Evolutionary conservation across 92 coral and sea anemone genomes (phyloP).

Genomic region (Paragorgia papillata): DNA sequence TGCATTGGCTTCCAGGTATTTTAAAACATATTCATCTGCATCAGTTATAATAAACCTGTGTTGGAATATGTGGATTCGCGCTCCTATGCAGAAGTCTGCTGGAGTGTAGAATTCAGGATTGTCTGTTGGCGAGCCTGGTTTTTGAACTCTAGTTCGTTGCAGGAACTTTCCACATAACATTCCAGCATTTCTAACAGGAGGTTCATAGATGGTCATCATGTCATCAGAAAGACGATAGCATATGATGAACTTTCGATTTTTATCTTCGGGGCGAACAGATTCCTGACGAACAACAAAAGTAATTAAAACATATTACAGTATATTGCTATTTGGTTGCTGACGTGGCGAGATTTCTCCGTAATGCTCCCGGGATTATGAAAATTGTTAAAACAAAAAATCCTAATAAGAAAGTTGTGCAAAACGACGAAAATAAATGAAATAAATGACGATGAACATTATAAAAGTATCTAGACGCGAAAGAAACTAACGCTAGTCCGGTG

Average conservation of each 20-base stretch:
- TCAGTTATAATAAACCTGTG: conserved; percentile 88
- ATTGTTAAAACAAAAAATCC: too few species aligned
- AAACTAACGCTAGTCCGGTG: too few species aligned
- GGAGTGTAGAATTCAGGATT: conserved; percentile 97
- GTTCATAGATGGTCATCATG: conserved; percentile 97
- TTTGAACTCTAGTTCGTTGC: conserved; percentile 90
- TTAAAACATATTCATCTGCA: conserved; percentile 94
- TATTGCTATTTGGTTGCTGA: too few species aligned
- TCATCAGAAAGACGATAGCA: conserved; percentile 93
- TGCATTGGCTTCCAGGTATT: conserved; percentile 93
- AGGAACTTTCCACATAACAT: conserved; percentile 97
- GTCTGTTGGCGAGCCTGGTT: conserved; percentile 94
- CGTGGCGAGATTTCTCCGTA: too few species aligned
- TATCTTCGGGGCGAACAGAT: conserved; percentile 93
- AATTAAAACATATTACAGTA: too few species aligned
- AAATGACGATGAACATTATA: too few species aligned
- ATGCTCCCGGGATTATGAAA: too few species aligned
- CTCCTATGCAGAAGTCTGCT: conserved; percentile 92
- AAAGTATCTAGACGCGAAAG: too few species aligned
- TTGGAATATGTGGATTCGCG: conserved; percentile 83
- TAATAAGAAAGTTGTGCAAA: too few species aligned
- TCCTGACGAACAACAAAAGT: too few species aligned
- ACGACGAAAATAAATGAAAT: too few species aligned
- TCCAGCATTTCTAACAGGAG: conserved; percentile 98
- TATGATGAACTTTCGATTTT: conserved; percentile 94